Conservation (phyloP, 2,888 invertebrate genomes). For the Phaedon cochleariae region DNA sequence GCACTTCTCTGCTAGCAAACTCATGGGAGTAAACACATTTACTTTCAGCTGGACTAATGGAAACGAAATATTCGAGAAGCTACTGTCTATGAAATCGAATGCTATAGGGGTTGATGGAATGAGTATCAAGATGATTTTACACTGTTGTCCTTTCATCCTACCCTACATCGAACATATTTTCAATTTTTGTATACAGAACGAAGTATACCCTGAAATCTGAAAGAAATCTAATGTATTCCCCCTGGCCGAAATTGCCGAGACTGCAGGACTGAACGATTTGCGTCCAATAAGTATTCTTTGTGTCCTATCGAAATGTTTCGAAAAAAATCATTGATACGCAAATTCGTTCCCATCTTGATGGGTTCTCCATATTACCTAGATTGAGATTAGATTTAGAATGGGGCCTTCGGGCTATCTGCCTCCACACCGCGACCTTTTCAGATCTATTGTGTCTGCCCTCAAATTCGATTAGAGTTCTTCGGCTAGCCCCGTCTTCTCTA, state of each 20-base stretch:
- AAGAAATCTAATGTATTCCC: not conserved
- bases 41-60: too few relatives aligned
- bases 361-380: not conserved
- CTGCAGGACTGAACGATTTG: not conserved
- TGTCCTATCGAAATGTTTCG: not conserved
- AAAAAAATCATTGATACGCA: not conserved
- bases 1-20: not conserved
- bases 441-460: too few relatives aligned
- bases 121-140: slow-evolving; percentile 2
- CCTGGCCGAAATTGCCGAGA: not conserved
- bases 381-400: too few relatives aligned
- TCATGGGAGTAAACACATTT: not conserved
- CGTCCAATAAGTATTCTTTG: not conserved
- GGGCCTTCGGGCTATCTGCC: too few relatives aligned
- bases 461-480: too few relatives aligned
- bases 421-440: too few relatives aligned
- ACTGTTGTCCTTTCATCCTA: not conserved
- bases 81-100: too few relatives aligned
- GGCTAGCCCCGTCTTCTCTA: too few relatives aligned
- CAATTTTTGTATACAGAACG: not conserved
- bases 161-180: not conserved
- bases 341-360: not conserved
- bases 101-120: slow-evolving; percentile 1
- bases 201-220: not conserved
- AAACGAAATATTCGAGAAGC: too few relatives aligned